Percentiles rank a stretch among this genome's conserved stretches.
These are phyloP conservation scores for Poeciliopsis paucimaculata DNA, from an alignment of 2,797 vertebrate genomes.

Conservation along the genomic window DNA sequence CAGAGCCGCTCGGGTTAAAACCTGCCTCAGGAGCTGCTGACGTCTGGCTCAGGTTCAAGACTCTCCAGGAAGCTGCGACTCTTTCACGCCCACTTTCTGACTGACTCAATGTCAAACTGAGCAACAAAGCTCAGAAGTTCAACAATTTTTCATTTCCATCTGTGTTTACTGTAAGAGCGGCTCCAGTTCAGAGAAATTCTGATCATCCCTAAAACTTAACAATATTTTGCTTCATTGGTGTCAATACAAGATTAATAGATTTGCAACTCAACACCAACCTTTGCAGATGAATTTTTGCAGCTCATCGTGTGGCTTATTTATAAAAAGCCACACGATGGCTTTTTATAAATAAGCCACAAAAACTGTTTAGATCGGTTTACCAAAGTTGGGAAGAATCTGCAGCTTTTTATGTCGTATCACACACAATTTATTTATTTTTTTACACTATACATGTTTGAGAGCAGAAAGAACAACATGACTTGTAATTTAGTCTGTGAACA, in stretches of 20 bases:
- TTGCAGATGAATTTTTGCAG: neutral
- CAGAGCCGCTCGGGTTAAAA: neutral
- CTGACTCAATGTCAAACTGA: neutral
- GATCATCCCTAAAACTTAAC: neutral
- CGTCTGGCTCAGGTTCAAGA: neutral
- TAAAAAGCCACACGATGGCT: too few relatives aligned
- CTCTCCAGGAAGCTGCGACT: neutral
- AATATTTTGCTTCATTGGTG: neutral
- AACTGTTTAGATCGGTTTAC: neutral
- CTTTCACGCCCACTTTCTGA: neutral
- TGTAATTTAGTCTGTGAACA: neutral
- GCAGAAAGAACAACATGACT: constrained; percentile 1
- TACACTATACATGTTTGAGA: neutral
- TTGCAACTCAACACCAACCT: neutral
- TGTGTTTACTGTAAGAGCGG: neutral
- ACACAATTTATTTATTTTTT: neutral
- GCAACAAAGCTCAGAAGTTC: neutral
- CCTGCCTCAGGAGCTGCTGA: neutral
- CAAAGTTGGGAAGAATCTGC: neutral
- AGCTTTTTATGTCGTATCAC: neutral
- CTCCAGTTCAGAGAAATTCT: neutral
- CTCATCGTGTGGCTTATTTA: neutral
- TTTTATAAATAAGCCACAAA: too few relatives aligned
- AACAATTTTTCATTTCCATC: neutral
- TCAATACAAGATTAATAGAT: neutral